These are phyloP conservation scores for Porites divaricata DNA, from an alignment of 92 coral and sea anemone genomes.

Conservation along the genomic window DNA sequence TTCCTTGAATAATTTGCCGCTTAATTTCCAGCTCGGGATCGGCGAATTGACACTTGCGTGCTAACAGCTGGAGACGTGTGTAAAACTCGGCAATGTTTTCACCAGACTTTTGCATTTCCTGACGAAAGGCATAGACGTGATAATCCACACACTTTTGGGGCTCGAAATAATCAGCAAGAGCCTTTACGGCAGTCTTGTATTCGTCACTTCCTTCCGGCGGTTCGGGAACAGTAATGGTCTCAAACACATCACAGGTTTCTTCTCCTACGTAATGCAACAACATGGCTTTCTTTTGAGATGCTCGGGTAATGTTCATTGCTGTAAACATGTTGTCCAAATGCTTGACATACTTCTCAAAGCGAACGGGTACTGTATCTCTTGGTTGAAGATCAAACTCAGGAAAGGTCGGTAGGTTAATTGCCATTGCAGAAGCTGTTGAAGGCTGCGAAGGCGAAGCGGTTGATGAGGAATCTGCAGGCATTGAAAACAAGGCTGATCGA, in stretches of 20 bases:
- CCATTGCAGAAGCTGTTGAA: conserved; percentile 14
- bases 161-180: too few relatives aligned
- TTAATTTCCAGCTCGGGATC: too few relatives aligned
- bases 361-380: conserved; percentile 47
- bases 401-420: conserved; percentile 59
- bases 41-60: too few relatives aligned
- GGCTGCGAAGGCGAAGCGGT: not conserved
- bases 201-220: conserved; percentile 55
- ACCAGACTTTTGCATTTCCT: too few relatives aligned
- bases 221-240: conserved; percentile 51
- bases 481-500: conserved; percentile 19
- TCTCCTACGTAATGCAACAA: conserved; percentile 63
- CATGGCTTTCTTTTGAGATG: conserved; percentile 61
- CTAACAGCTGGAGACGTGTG: too few relatives aligned
- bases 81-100: too few relatives aligned
- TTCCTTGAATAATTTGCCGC: too few relatives aligned
- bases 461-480: conserved; percentile 10
- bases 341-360: conserved; percentile 63
- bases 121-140: too few relatives aligned
- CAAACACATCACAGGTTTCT: conserved; percentile 65
- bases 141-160: too few relatives aligned
- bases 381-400: conserved; percentile 69
- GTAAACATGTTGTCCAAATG: conserved; percentile 56
- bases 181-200: conserved; percentile 33
- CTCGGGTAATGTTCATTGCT: conserved; percentile 61